Evolutionary conservation across 2,113 vertebrate species (phyloP), one percentile per base, ranked within the genome.

Genomic region (Odocoileus hemionus): DNA sequence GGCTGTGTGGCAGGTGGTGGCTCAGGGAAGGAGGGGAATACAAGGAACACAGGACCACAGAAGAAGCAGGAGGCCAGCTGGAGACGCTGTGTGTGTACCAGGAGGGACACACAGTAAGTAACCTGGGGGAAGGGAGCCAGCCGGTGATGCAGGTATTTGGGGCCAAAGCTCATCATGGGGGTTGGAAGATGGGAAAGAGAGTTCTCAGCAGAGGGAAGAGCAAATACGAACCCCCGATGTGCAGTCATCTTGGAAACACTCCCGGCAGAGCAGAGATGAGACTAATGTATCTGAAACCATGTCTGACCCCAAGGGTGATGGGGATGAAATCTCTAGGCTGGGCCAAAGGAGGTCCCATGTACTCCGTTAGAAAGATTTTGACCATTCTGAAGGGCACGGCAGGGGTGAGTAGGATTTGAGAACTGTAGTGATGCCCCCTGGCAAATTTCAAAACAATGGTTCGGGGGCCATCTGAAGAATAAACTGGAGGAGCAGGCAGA

Each of bases 111-210:
- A 2, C 7, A 23, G 26, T 33, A 21, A 17, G 70, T 76, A 13
- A 25, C 23, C 21, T 26, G 23, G 11, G 70, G 23, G 6, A 47
- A 79, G 14, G 4, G 28, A 36, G 6, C 5, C 28, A 12, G 23
- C 7, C 21, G 16, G 12, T 0, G 0, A 88, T 33, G 3, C 0
- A 2, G 74, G 2, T 2, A 10, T 11, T 9, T 4, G 1, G 4
- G 10, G 39, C 25, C 1, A 5, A 21, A 36, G 8, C 17, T 26
- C 5, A 2, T 4, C 13, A 0, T 0, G 6, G 11, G 0, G 3
- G 1, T 15, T 5, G 1, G 10, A 7, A 12, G 33, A 50, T 25
- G 8, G 80, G 67, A 47, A 61, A 79, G 83, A 7, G 17, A 17
- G 39, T 1, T 55, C 26, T 25, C 1, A 1, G 23, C 8, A 4